A percentile compares a stretch with the other conserved stretches of the same genome.
phyloP scores from a whole-genome alignment of 2,797 vertebrate genomes.

The Muscicapa comitata region DNA sequence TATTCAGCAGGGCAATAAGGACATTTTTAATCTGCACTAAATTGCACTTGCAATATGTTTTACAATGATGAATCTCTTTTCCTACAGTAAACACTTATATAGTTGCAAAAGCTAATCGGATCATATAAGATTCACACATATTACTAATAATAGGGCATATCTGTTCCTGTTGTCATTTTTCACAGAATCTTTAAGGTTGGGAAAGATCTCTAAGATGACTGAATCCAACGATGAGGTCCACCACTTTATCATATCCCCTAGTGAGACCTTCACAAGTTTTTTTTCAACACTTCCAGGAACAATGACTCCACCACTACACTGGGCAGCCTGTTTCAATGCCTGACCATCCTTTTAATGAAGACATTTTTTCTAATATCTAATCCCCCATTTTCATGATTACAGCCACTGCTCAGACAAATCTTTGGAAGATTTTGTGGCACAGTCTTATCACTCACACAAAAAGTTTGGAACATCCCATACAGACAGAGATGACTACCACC shows the following conservation, averaged over 20 bases:
- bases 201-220: not conserved
- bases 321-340: not conserved
- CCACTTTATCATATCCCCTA: not conserved
- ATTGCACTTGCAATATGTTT: not conserved
- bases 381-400: not conserved
- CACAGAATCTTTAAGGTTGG: not conserved
- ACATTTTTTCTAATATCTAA: not conserved
- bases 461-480: slow-evolving; percentile 4
- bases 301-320: not conserved
- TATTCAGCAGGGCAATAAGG: not conserved
- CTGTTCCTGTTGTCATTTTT: slow-evolving; percentile 7
- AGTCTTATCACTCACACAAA: slow-evolving; percentile 40
- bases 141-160: not conserved
- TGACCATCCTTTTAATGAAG: not conserved
- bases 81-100: not conserved
- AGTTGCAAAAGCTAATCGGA: not conserved
- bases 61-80: not conserved
- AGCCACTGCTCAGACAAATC: slow-evolving; percentile 39
- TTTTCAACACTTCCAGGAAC: not conserved
- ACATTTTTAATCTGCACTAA: not conserved
- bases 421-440: slow-evolving; percentile 24
- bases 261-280: not conserved
- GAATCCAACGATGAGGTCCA: not conserved
- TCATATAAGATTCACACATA: not conserved
- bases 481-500: slow-evolving; percentile 32